Evolutionary conservation across 2,113 vertebrate genomes (phyloP).

Genomic region (Microcebus ravelobensis): DNA sequence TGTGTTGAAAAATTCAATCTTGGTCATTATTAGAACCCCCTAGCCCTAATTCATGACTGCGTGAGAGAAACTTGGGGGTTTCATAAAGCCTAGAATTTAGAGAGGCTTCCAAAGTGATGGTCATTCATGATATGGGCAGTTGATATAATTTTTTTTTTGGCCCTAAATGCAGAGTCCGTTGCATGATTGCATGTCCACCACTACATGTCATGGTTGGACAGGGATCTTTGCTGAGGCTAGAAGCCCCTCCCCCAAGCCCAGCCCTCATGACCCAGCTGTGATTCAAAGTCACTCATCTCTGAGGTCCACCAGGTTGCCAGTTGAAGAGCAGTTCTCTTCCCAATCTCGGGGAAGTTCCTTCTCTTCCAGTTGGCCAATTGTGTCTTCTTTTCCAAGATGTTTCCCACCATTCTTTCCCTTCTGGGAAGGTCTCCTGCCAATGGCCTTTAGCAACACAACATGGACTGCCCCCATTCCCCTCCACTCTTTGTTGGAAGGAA

Average conservation of each 20-base stretch:
- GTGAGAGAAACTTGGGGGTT: not conserved
- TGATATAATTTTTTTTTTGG: too few relatives aligned
- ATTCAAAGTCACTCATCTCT: not conserved
- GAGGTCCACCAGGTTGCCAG: not conserved
- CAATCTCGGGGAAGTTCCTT: not conserved
- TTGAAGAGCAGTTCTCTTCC: not conserved
- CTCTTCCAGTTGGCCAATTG: not conserved
- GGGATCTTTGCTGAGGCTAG: not conserved
- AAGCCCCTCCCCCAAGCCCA: not conserved
- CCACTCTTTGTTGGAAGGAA: not conserved
- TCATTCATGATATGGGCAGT: not conserved
- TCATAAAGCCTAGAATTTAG: not conserved
- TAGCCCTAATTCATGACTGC: not conserved
- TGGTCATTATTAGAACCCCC: not conserved
- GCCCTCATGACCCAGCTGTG: not conserved
- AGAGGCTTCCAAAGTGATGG: not conserved
- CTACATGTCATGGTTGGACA: rapidly evolving
- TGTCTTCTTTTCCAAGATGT: not conserved
- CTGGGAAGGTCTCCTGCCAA: not conserved
- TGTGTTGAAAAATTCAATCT: not conserved
- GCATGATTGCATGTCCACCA: not conserved
- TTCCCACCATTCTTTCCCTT: not conserved
- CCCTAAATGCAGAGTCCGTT: not conserved
- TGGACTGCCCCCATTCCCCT: not conserved
- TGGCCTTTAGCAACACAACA: not conserved